Percentiles rank a stretch among this genome's conserved stretches.
Evolutionary conservation across 2,113 vertebrate species (phyloP).

Genomic region (Brienomyrus longianalis): DNA sequence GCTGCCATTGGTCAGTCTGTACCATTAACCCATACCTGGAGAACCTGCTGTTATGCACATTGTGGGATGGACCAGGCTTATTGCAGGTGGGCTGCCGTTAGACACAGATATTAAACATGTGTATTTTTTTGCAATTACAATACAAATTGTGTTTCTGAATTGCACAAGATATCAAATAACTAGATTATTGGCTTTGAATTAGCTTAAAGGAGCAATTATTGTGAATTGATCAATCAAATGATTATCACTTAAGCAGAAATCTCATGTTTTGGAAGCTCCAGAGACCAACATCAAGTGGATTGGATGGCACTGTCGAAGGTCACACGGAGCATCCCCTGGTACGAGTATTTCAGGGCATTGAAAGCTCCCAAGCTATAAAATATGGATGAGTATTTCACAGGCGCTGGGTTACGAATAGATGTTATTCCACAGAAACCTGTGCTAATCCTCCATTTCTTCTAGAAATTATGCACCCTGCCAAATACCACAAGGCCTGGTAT

Average conservation of each 20-base stretch:
- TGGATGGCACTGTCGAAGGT: neutral
- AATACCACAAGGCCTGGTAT: neutral
- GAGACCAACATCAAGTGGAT: neutral
- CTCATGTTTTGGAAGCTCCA: neutral
- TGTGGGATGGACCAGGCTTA: neutral
- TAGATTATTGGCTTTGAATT: neutral
- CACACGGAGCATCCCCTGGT: neutral
- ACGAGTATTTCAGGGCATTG: neutral
- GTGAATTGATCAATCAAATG: neutral
- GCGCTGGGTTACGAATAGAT: neutral
- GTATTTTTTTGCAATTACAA: neutral
- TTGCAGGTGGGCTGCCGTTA: neutral
- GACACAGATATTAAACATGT: neutral
- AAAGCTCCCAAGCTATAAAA: neutral
- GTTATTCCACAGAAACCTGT: neutral
- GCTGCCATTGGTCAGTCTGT: neutral
- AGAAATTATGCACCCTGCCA: neutral
- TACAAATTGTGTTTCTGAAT: neutral
- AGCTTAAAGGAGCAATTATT: neutral
- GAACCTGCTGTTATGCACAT: neutral
- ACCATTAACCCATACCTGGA: neutral
- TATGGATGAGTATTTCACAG: neutral
- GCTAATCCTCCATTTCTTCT: neutral
- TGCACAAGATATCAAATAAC: neutral
- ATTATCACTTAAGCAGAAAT: neutral